These are phyloP conservation scores for Noturus placidus DNA, from an alignment of 2,113 vertebrate species.

Conservation along the genomic window DNA sequence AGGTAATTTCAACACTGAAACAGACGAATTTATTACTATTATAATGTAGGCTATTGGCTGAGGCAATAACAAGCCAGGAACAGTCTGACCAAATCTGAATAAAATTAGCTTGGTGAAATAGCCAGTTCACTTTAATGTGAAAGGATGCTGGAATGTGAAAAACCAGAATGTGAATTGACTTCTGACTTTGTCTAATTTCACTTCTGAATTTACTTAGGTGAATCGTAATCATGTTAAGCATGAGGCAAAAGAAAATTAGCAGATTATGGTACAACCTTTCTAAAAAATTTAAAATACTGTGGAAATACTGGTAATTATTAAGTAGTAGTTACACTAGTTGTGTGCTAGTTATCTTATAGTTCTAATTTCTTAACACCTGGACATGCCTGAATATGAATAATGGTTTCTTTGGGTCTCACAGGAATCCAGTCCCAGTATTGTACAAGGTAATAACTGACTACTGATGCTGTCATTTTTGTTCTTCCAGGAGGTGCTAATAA, in stretches of 20 bases:
- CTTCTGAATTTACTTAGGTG: not conserved
- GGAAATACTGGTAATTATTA: not conserved
- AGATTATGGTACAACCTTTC: not conserved
- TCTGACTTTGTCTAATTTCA: not conserved
- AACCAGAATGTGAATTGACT: not conserved
- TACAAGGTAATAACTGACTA: not conserved
- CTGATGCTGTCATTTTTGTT: conserved; percentile 46
- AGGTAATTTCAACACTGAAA: not conserved
- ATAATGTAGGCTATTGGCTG: not conserved
- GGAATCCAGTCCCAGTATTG: not conserved
- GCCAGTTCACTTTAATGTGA: not conserved
- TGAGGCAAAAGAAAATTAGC: not conserved
- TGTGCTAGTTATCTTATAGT: not conserved
- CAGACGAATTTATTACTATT: not conserved
- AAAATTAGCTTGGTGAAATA: not conserved
- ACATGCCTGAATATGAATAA: not conserved
- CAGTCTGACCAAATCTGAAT: not conserved
- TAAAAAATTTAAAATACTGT: not conserved
- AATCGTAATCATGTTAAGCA: not conserved
- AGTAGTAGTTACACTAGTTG: not conserved
- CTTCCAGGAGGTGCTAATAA: conserved; percentile 89
- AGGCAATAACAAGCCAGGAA: not conserved
- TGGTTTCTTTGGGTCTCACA: not conserved
- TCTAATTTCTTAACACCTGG: not conserved
- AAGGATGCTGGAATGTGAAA: not conserved